phyloP scores from a whole-genome alignment of 2,797 vertebrate genomes.

The Sebastolobus alascanus region DNA sequence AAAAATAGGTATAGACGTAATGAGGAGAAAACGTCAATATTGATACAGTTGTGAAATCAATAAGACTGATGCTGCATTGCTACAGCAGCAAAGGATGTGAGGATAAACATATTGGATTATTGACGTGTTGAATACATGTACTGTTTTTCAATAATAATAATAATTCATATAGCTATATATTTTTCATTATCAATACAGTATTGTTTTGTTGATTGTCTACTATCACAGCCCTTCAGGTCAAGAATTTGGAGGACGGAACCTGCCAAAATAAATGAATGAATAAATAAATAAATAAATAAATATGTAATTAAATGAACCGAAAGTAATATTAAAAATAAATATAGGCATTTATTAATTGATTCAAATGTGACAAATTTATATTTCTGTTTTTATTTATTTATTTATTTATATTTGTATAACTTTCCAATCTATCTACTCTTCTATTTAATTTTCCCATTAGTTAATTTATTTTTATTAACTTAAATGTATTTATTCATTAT shows the following conservation, averaged over 20 bases:
- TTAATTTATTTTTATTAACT: too few species aligned
- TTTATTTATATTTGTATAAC: too few species aligned
- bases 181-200: neutral
- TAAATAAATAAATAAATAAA: too few species aligned
- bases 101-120: neutral
- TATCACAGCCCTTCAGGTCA: neutral
- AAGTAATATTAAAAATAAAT: too few species aligned
- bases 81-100: neutral
- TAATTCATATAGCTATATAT: neutral
- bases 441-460: too few species aligned
- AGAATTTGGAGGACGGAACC: neutral
- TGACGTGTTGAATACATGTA: neutral
- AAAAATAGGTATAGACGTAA: neutral
- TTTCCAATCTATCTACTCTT: too few species aligned
- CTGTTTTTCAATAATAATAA: neutral
- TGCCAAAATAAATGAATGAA: too few species aligned
- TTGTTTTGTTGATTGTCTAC: neutral
- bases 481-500: too few species aligned
- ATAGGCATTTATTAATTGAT: too few species aligned
- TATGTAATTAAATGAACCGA: too few species aligned
- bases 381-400: too few species aligned
- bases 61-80: constrained; percentile 6
- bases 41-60: neutral
- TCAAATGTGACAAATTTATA: too few species aligned
- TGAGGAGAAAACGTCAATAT: neutral